Evolutionary conservation across 2,797 vertebrate species (phyloP), one percentile per base, ranked within the genome.

Genomic region (Adrianichthys oophorus): DNA sequence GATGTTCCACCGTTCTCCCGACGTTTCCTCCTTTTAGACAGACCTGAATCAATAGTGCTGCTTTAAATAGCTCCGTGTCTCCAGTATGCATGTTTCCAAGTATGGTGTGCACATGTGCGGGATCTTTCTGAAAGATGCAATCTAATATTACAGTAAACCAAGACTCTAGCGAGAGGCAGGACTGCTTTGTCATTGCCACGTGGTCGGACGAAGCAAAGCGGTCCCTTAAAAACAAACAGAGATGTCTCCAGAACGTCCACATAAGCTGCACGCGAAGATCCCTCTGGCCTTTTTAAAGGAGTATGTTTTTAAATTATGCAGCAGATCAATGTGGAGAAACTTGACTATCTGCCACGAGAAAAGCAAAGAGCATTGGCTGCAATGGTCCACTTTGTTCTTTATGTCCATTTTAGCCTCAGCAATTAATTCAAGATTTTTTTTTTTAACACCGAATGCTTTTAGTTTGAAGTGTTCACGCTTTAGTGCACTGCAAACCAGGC

Each of bases 311-410:
- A 72, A 89, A 89, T 86, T 79, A 91, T 85, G 83, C 84, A 89
- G 71, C 37, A 60, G 78, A 91, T 91, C 86, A 88, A 85, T 87
- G 67, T 44, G 47, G 54, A 68, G 80, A 82, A 82, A 73, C 66
- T 24, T 41, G 73, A 83, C 59, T 45, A 65, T 74, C 52, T 65
- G 75, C 72, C 57, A 61, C 56, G 67, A 79, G 82, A 79, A 52
- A 49, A 61, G 48, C 48, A 59, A 58, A 51, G 41, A 54, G 14
- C 24, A 50, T 19, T 48, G 18, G 40, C 46, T 26, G 58, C 80
- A 72, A 79, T 55, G 63, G 65, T 80, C 63, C 51, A 26, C 21
- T 68, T 19, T 49, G n/a, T 44, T 41, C 10, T 49, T 46, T 17
- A 21, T 16, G 19, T 52, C 51, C 41, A 42, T 54, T 65, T 56